phyloP scores from a whole-genome alignment of 2,113 vertebrate genomes.

The Cyprinodon tularosa region DNA sequence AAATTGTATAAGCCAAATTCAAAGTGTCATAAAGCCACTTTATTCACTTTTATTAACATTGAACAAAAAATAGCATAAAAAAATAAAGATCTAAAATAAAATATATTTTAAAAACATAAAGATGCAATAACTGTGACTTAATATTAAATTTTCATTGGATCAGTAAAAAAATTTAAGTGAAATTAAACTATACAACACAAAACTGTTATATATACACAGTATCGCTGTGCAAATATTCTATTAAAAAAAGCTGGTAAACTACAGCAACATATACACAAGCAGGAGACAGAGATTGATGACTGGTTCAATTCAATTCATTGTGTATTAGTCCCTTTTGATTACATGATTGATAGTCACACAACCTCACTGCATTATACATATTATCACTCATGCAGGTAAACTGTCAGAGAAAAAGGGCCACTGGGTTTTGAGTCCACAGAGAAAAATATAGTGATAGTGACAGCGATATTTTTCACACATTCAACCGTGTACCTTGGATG shows the following conservation, averaged over 20 bases:
- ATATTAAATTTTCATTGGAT: neutral
- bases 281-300: constrained; percentile 26
- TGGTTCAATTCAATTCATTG: constrained; percentile 30
- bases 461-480: constrained; percentile 16
- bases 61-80: no score
- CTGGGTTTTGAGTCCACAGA: constrained; percentile 19
- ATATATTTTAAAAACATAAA: no score
- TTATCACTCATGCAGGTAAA: constrained; percentile 59
- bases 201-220: neutral
- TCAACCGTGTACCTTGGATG: neutral
- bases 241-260: constrained; percentile 11
- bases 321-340: constrained; percentile 48
- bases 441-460: constrained; percentile 44
- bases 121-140: no score
- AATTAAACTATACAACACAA: neutral
- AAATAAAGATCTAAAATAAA: no score
- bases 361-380: constrained; percentile 57
- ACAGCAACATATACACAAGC: neutral
- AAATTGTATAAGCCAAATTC: no score
- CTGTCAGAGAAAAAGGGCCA: constrained; percentile 44
- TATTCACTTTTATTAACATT: no score
- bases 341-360: constrained; percentile 58
- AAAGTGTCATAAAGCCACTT: no score
- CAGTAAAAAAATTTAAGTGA: neutral
- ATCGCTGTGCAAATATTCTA: neutral